These are phyloP conservation scores for Pelobates cultripes DNA, from an alignment of 2,797 vertebrate genomes.

Conservation along the genomic window DNA sequence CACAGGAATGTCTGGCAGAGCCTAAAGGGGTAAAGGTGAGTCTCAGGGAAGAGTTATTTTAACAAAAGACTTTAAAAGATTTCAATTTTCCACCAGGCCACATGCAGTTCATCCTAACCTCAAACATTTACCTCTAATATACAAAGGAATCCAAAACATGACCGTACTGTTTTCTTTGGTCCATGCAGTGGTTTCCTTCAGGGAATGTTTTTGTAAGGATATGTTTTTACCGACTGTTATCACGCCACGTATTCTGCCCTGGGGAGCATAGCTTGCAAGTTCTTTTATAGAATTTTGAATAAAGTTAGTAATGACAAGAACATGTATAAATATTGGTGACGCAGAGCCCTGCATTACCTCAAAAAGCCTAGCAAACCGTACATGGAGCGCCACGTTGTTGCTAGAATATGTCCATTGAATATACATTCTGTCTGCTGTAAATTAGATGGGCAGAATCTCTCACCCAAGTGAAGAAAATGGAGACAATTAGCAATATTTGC, in stretches of 20 bases:
- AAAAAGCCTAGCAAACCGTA: background rate
- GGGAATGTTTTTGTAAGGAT: constrained; percentile 31
- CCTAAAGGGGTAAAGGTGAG: constrained; percentile 34
- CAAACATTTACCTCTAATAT: constrained; percentile 41
- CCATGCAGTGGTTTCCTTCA: constrained; percentile 27
- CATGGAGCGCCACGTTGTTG: too few species aligned
- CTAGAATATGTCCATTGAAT: too few species aligned
- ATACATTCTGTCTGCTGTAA: too few species aligned
- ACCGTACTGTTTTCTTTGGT: constrained; percentile 29
- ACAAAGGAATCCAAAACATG: constrained; percentile 44
- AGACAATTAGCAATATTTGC: too few species aligned
- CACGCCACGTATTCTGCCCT: constrained; percentile 23
- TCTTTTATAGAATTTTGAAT: constrained; percentile 23
- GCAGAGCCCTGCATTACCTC: background rate
- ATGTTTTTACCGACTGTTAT: constrained; percentile 31
- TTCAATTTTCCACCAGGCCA: constrained; percentile 10
- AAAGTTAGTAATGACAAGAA: constrained; percentile 12
- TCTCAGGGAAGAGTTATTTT: constrained; percentile 16
- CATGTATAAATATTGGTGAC: background rate
- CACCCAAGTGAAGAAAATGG: too few species aligned
- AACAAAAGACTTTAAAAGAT: constrained; percentile 2
- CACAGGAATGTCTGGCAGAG: constrained; percentile 45
- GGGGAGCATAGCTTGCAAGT: background rate
- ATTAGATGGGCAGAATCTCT: too few species aligned
- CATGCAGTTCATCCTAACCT: constrained; percentile 32